Evolutionary conservation across 2,888 invertebrate genomes (phyloP), one percentile per base, ranked within the genome.

Genomic region (Hipparchia semele): DNA sequence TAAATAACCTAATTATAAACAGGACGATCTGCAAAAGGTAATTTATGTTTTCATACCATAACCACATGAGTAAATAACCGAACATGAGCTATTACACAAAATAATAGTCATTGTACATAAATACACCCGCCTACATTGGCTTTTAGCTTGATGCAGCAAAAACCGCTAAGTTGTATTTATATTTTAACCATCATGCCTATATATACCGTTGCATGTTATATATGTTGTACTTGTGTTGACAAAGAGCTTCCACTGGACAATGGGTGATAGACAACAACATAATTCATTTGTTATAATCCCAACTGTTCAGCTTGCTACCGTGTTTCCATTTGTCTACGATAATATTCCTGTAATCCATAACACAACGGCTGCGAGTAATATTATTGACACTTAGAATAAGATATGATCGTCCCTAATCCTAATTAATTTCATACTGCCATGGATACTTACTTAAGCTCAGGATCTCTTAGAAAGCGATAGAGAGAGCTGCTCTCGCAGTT

Each of bases 231-330:
- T 10, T 13, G 64, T 46, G 64, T 64, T 51, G 23, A 64, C 64
- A 51, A 46, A 62, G 49, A n/a, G 62, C 51, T 64, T 64, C 33
- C 49, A 64, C 64, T 13, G 81, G 79, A 86, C 84, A 85, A 85
- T 85, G 77, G 81, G 77, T 78, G 76, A 79, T 73, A 80, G 77
- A 80, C 79, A 79, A 80, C 78, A 79, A 81, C 80, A 76, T 80
- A 79, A 79, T 76, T 79, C 81, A 82, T 80, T 81, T 80, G 78
- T 80, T 80, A 80, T 80, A 75, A 76, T 78, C 76, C 77, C 74
- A 75, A 78, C 77, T 74, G 69, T 75, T 73, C 79, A 75, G 73
- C 74, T 58, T 68, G 68, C 68, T 68, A 62, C 62, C 33, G 66
- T 67, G 62, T 68, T 68, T 62, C 56, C 62, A 68, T 51, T 51